phyloP scores from a whole-genome alignment of 2,113 vertebrate genomes.

The Epinephelus moara region DNA sequence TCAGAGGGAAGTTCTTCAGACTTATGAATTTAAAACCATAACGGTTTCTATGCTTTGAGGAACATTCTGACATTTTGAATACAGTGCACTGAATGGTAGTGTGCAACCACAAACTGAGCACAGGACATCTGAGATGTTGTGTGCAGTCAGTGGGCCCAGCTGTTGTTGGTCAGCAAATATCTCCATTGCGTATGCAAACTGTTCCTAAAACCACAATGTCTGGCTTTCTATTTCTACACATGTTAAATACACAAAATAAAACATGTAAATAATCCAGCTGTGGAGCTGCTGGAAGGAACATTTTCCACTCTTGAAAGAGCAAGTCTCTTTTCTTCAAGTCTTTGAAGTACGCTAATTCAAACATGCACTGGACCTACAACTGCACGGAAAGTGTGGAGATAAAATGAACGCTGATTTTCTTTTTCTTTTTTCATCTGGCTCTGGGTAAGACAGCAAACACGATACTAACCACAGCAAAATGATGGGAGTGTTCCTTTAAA shows the following conservation, averaged over 20 bases:
- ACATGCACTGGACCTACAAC: background rate
- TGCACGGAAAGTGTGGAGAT: background rate
- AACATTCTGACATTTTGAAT: background rate
- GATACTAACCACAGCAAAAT: background rate
- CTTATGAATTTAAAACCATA: slow-evolving; percentile 10
- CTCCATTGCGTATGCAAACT: slow-evolving; percentile 45
- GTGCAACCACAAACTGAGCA: slow-evolving; percentile 21
- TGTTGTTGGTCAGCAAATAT: slow-evolving; percentile 59
- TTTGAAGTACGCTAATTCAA: slow-evolving; percentile 38
- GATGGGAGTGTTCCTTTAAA: background rate
- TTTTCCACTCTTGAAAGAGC: slow-evolving; percentile 19
- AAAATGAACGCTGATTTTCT: background rate
- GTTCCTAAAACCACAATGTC: slow-evolving; percentile 59
- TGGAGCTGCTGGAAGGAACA: slow-evolving; percentile 3
- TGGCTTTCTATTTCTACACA: slow-evolving; percentile 54
- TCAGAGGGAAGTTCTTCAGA: slow-evolving; percentile 21
- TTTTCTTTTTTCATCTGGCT: background rate
- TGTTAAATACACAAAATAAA: slow-evolving; percentile 52
- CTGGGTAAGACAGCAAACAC: background rate
- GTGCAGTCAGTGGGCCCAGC: slow-evolving; percentile 36
- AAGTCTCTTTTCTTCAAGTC: background rate
- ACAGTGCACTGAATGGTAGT: background rate
- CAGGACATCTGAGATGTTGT: slow-evolving; percentile 29
- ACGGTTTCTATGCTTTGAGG: slow-evolving; percentile 10
- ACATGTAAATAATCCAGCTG: slow-evolving; percentile 31